Conservation (phyloP, 2,888 invertebrate species). For the Arrhopalites spinosus region DNA sequence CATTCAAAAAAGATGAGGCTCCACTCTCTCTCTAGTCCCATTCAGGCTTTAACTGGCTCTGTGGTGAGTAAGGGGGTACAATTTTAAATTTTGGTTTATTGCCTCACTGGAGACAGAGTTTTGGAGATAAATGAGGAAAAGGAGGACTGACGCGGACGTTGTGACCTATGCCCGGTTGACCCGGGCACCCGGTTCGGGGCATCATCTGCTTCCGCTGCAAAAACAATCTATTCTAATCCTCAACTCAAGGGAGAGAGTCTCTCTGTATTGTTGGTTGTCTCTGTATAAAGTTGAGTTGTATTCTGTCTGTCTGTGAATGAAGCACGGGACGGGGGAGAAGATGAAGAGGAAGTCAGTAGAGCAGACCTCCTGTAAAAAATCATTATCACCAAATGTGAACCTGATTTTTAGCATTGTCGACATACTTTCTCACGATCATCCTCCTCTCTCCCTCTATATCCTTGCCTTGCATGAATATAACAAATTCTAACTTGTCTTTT, state of each 20-base stretch:
- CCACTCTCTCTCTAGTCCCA: too few species aligned
- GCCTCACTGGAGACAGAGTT: too few species aligned
- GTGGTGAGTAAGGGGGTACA: background rate
- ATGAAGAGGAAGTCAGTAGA: slow-evolving; percentile 22
- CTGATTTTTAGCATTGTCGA: slow-evolving; percentile 38
- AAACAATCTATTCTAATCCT: background rate
- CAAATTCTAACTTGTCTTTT: background rate
- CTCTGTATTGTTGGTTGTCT: too few species aligned
- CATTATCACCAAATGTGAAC: slow-evolving; percentile 39
- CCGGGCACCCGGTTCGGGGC: slow-evolving; percentile 41
- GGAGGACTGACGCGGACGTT: slow-evolving; percentile 38
- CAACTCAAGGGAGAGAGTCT: background rate
- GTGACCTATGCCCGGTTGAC: slow-evolving; percentile 46
- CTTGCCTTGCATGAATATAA: background rate
- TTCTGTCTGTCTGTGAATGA: too few species aligned
- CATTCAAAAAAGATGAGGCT: background rate
- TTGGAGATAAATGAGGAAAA: background rate
- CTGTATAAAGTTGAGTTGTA: too few species aligned
- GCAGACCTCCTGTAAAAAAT: slow-evolving; percentile 36
- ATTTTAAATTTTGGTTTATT: too few species aligned
- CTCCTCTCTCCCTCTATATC: background rate
- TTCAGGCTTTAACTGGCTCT: background rate
- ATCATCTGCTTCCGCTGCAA: slow-evolving; percentile 47
- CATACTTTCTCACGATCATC: slow-evolving; percentile 46
- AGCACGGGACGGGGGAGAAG: background rate